Base-by-base conservation (phyloP, 2,888 invertebrate species). In the Disparrhopalites patrizii region DNA sequence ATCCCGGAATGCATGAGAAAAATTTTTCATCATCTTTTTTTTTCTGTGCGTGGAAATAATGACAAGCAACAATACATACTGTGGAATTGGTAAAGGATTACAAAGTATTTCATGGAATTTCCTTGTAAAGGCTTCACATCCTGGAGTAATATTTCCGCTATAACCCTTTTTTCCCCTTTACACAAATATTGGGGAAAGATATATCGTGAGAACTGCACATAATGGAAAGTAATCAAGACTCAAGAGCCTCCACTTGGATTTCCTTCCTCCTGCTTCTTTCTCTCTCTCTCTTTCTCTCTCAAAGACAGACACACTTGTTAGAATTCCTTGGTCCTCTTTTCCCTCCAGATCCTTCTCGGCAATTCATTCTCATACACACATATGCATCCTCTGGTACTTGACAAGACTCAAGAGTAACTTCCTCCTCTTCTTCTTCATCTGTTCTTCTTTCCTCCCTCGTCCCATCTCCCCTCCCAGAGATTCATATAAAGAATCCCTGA, bases 181-280 rank as follows among this genome's bases (percentile, higher is more conserved):
- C n/a, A n/a, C n/a, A n/a, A n/a, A n/a, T n/a, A n/a, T n/a, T n/a
- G n/a, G n/a, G n/a, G n/a, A n/a, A n/a, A 15, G 20, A 43, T 5
- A 43, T 4, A 43, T n/a, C n/a, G n/a, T 18, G n/a, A 54, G 56
- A 56, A 27, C 36, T 56, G 31, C 56, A 56, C 56, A 56, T 56
- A 56, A 56, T 56, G 56, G 56, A 56, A 56, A 56, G 56, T 56
- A 56, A 56, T 56, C 56, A 56, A 60, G 60, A 43, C 43, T 60
- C 43, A 47, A 60, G 43, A 58, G 43, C 57, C 43, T 60, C 30
- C 47, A 43, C 20, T 60, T 47, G 47, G 47, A 60, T 60, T 60
- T 60, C 60, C 47, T 43, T 58, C 57, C 43, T 38, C 47, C 58
- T 47, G 28, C 58, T 36, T 15, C 56, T 36, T 56, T 13, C n/a